phyloP scores from a whole-genome alignment of 2,888 invertebrate genomes.

The Macaria liturata region DNA sequence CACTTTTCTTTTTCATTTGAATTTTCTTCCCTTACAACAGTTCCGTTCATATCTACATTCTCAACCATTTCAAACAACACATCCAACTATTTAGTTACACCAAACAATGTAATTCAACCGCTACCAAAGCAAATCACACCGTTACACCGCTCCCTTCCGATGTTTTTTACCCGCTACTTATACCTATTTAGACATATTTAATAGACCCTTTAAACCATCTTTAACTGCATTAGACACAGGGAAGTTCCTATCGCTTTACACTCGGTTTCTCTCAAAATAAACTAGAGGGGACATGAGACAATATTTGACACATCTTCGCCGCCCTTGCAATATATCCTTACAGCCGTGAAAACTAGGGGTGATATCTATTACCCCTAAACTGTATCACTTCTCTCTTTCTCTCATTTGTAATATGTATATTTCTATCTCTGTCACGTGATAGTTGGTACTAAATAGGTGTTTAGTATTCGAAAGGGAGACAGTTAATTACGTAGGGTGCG shows the following conservation, averaged over 20 bases:
- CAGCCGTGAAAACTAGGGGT: conserved; percentile 63
- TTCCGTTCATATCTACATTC: too few relatives aligned
- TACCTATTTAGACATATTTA: conserved; percentile 24
- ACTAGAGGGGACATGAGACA: conserved; percentile 47
- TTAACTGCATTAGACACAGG: conserved; percentile 56
- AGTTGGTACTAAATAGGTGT: conserved; percentile 79
- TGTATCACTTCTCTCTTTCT: conserved; percentile 49
- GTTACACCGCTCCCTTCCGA: conserved; percentile 9
- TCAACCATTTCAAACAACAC: too few relatives aligned
- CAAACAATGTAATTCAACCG: too few relatives aligned
- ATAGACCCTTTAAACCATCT: conserved; percentile 32
- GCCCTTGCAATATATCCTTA: conserved; percentile 52
- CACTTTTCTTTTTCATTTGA: too few relatives aligned
- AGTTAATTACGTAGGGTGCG: conserved; percentile 78
- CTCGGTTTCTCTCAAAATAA: conserved; percentile 60
- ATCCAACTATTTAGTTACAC: too few relatives aligned
- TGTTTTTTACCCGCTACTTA: conserved; percentile 24
- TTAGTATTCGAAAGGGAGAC: conserved; percentile 81
- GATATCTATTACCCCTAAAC: conserved; percentile 51
- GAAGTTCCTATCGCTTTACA: conserved; percentile 70
- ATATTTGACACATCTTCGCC: conserved; percentile 49
- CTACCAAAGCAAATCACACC: not conserved
- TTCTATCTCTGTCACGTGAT: conserved; percentile 51
- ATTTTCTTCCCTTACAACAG: too few relatives aligned
- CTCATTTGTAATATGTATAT: conserved; percentile 5